Base-by-base conservation (phyloP, 2,888 invertebrate species). In the Lamellibrachia satsuma region DNA sequence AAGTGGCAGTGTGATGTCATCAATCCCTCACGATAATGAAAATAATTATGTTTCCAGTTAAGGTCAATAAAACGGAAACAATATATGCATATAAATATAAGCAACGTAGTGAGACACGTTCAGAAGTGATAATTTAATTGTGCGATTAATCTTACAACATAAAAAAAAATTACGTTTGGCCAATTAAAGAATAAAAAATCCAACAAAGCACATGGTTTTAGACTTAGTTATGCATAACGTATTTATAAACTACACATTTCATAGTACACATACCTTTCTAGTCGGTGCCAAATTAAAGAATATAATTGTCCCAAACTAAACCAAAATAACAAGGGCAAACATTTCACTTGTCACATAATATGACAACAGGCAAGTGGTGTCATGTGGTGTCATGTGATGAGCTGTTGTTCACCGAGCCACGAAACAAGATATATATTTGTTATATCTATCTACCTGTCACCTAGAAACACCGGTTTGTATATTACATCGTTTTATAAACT, bases 381-480 rank as follows among this genome's bases (percentile, higher is more conserved):
- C 75, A 75, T 75, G 75, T 75, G 75, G 75, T 75, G 75, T 75
- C 75, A 75, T 75, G 75, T 75, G 75, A 75, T 75, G 75, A 75
- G 22, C 75, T 6, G 22, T 75, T n/a, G 6, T 4, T 6, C 6
- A 75, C 75, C 75, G 75, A 15, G 75, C 75, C 22, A 75, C 75
- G 75, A 75, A 75, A 75, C 75, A 75, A 75, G 22, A 22, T 75
- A 75, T 75, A 22, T 4, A 75, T n/a, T 75, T 22, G 75, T 75
- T 22, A 75, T 22, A 22, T 75, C 15, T 22, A 22, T 75, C 15
- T n/a, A 75, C 75, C 75, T 75, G 75, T 75, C 75, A 75, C 75
- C 75, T 22, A 75, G 22, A 75, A n/a, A 75, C 75, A 75, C 15
- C 75, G 75, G 75, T 75, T 22, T 75, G 75, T 75, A 75, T 75